These are phyloP conservation scores for Sisor rabdophorus DNA, from an alignment of 2,113 vertebrate species.

Conservation along the genomic window DNA sequence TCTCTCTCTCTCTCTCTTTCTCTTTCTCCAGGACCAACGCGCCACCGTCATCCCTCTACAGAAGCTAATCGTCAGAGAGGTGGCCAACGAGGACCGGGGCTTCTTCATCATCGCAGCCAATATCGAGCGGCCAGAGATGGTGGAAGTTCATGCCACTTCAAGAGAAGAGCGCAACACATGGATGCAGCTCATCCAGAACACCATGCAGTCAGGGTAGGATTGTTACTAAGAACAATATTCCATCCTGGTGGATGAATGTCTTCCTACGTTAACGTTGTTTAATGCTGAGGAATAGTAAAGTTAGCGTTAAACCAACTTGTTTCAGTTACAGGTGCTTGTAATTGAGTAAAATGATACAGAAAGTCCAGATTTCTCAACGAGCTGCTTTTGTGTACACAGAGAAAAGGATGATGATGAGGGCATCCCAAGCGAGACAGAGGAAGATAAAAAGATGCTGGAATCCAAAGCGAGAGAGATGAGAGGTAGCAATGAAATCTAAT, in stretches of 20 bases:
- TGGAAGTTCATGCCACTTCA: constrained; percentile 87
- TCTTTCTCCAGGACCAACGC: constrained; percentile 80
- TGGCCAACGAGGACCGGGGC: constrained; percentile 94
- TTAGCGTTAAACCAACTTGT: neutral
- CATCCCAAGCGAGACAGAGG: constrained; percentile 90
- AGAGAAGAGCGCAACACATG: constrained; percentile 91
- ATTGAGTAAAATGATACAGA: neutral
- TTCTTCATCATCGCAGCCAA: constrained; percentile 93
- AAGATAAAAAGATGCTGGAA: constrained; percentile 84
- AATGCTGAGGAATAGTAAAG: neutral
- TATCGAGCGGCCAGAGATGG: constrained; percentile 86
- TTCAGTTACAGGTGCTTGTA: neutral
- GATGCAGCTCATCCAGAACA: constrained; percentile 88
- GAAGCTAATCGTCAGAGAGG: constrained; percentile 93
- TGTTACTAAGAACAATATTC: neutral
- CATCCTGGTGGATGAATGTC: neutral
- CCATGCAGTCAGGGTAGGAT: constrained; percentile 83
- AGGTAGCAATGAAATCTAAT: constrained; percentile 68
- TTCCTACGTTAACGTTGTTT: neutral
- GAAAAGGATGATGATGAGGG: constrained; percentile 95
- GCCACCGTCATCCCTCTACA: constrained; percentile 94
- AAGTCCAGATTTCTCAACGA: neutral
- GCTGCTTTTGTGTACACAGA: constrained; percentile 60
- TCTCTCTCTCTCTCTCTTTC: neutral
- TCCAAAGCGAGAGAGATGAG: constrained; percentile 84